Base-by-base conservation (phyloP, 2,113 vertebrate species). In the Gavia stellata region DNA sequence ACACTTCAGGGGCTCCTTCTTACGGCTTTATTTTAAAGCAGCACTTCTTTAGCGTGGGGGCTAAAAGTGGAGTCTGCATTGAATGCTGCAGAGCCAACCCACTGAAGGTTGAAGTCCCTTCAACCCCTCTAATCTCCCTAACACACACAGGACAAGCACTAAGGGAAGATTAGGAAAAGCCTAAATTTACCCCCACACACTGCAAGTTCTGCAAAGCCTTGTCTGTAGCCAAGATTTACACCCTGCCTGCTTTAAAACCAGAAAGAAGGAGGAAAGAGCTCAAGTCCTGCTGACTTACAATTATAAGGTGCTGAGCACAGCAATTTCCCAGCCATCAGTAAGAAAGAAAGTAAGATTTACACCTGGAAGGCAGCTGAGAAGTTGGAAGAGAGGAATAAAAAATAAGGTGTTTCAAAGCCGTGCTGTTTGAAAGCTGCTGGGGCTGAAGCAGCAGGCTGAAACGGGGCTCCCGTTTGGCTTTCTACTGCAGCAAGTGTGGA, bases 311-410 rank as follows among this genome's bases (percentile, higher is more conserved):
- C 97, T 91, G 88, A 94, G 83, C 63, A 56, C 72, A 91, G 86
- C 80, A 31, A 29, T 66, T 91, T 87, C 84, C 78, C 58, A n/a
- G 53, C 58, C 40, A 21, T 49, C 33, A 42, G 62, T 4, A 59
- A 73, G 70, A 50, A 65, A 55, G 81, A 21, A 66, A 93, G 70
- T 7, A 29, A 78, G 74, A 82, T 77, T 94, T 94, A 87, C 73
- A 92, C 66, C 81, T 92, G 81, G 58, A 42, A 50, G 88, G 53
- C 14, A 2, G 68, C 56, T 44, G 81, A 56, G 80, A 42, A 29
- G 67, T 28, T 53, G 73, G 68, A 61, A 92, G 17, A 33, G 17
- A 75, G 50, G 81, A 47, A 79, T 62, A 40, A 87, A 68, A 91
- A 95, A 70, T 8, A 62, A 58, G 36, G n/a, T 50, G 31, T 53